A percentile compares a stretch with the other conserved stretches of the same genome.
phyloP scores from a whole-genome alignment of 2,888 invertebrate species.

The Lymantria monacha region DNA sequence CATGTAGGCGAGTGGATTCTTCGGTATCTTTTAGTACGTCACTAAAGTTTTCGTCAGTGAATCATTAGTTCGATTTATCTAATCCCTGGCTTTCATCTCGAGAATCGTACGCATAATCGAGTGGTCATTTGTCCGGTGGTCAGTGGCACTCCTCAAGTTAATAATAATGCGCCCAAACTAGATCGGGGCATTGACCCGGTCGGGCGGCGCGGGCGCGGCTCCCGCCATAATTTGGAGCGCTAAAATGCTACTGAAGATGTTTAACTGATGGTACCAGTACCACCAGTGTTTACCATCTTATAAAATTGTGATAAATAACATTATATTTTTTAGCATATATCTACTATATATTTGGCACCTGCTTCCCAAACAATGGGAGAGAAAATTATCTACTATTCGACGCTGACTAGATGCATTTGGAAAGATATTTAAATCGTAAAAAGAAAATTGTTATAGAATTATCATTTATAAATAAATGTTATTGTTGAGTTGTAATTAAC shows the following conservation, averaged over 20 bases:
- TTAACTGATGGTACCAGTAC: conserved; percentile 4
- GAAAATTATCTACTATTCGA: no score
- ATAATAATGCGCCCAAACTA: conserved; percentile 81
- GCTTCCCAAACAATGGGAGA: no score
- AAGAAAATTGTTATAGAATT: no score
- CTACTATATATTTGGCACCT: no score
- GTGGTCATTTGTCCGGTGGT: conserved; percentile 55
- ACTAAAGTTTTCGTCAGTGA: conserved; percentile 18
- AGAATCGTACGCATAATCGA: conserved; percentile 39
- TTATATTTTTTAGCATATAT: no score
- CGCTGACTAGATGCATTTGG: no score
- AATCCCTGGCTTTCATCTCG: conserved; percentile 31
- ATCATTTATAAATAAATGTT: no score
- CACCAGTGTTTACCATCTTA: neutral
- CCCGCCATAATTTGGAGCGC: conserved; percentile 56
- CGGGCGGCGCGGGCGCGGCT: conserved; percentile 63
- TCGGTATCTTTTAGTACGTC: conserved; percentile 9
- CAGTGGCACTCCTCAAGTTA: conserved; percentile 66
- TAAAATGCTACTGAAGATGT: conserved; percentile 57
- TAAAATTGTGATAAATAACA: neutral
- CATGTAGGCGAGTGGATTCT: conserved; percentile 10
- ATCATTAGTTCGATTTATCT: conserved; percentile 27
- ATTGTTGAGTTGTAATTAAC: no score
- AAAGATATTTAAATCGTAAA: no score
- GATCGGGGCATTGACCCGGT: conserved; percentile 77